Conservation (phyloP, 2,113 vertebrate genomes). For the Macquaria ambigua region DNA sequence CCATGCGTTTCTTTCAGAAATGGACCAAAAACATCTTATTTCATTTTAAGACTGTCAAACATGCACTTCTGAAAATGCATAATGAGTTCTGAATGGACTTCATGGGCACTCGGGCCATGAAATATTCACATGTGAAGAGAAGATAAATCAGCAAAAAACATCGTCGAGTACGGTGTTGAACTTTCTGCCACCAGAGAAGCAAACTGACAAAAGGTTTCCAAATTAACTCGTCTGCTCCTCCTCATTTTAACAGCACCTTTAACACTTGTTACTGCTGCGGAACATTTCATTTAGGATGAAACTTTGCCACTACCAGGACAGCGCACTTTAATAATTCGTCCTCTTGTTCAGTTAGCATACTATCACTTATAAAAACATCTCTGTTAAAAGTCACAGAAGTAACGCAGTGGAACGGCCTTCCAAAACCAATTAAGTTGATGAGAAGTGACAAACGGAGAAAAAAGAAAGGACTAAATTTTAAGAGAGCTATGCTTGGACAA, state of each 20-base stretch:
- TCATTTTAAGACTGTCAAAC: background rate
- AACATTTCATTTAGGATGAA: slow-evolving; percentile 22
- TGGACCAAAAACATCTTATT: background rate
- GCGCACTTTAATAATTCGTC: slow-evolving; percentile 11
- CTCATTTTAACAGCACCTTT: slow-evolving; percentile 12
- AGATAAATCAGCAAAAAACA: background rate
- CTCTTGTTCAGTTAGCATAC: slow-evolving; percentile 2
- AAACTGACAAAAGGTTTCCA: background rate
- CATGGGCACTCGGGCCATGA: background rate
- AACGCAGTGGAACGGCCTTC: slow-evolving; percentile 3
- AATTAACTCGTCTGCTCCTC: slow-evolving; percentile 11
- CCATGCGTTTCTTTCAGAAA: background rate
- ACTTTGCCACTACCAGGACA: background rate
- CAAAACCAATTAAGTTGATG: slow-evolving; percentile 41
- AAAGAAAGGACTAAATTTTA: background rate
- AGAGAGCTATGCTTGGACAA: background rate
- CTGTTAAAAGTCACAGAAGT: slow-evolving; percentile 10
- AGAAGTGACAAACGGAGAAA: slow-evolving; percentile 3
- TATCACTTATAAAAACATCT: slow-evolving; percentile 9
- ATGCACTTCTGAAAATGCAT: background rate
- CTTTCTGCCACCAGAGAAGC: slow-evolving; percentile 8
- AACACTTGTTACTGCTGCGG: background rate
- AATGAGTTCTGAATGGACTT: background rate
- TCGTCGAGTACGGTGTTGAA: background rate
- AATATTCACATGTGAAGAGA: background rate